Evolutionary conservation across 2,888 invertebrate species (phyloP), one percentile per base, ranked within the genome.

Genomic region (Pachydiplax longipennis): DNA sequence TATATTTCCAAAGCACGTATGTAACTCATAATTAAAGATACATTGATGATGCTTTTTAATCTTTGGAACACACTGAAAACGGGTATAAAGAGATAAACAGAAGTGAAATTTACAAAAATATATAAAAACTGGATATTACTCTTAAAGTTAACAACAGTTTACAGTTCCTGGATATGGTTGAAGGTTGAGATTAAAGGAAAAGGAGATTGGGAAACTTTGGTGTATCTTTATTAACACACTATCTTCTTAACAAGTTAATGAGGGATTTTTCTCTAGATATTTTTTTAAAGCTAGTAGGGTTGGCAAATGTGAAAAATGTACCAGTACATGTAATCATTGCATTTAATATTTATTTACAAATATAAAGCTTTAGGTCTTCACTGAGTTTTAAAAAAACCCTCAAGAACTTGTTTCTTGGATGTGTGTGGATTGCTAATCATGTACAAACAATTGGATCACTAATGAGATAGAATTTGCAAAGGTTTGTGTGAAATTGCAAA

Each of bases 361-460:
- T 61, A 61, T 65, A 87, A 61, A 87, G 65, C 87, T 87, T 37
- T 87, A 40, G 37, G 40, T 65, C n/a, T n/a, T 37, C 31, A 58
- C 37, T 87, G 65, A 87, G 87, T 87, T 87, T n/a, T n/a, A 53
- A 1, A 35, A 87, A 61, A 87, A 22, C 87, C 87, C 87, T 87
- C 87, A 65, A 61, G n/a, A 65, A 37, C 87, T 87, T 87, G 87
- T 87, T 87, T 37, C 35, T 61, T 87, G 87, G 87, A 87, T 87
- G 58, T 87, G 87, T 87, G 87, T 87, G 58, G 65, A 35, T 37
- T 61, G n/a, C 61, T 35, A 87, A 61, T 87, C 40, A 87, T 87
- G 87, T 87, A 87, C 87, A 87, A 87, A 87, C 61, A 87, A 87
- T 87, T 87, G 87, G 87, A 87, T 87, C 37, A 87, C 61, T 87